A percentile compares a stretch with the other conserved stretches of the same genome.
Evolutionary conservation across 2,888 invertebrate species (phyloP).

Genomic region (Polyommatus icarus): DNA sequence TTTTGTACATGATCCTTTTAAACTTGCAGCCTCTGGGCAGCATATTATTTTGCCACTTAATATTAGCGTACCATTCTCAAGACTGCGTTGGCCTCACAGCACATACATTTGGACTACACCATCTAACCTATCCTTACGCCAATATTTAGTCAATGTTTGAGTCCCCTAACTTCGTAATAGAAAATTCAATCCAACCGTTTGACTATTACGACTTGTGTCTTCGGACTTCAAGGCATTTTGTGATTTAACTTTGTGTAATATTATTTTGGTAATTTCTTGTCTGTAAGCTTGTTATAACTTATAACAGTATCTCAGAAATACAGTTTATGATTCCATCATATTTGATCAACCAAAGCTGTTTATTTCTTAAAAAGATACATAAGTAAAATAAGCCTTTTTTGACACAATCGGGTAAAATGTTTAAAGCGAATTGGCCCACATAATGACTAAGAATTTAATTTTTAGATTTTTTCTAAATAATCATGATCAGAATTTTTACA

Average conservation of each 20-base stretch:
- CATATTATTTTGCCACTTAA: too few species aligned
- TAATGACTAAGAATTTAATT: too few species aligned
- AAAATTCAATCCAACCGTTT: slow-evolving; percentile 22
- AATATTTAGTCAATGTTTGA: neutral
- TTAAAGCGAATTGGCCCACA: too few species aligned
- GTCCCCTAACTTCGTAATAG: slow-evolving; percentile 19
- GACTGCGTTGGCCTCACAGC: neutral
- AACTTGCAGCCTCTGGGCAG: too few species aligned
- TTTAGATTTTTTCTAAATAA: too few species aligned
- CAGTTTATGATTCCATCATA: neutral
- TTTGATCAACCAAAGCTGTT: too few species aligned
- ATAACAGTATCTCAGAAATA: neutral
- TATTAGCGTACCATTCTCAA: neutral
- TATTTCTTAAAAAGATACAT: too few species aligned
- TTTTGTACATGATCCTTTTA: too few species aligned
- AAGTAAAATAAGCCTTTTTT: too few species aligned
- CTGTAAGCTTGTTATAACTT: neutral
- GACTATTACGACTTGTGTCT: slow-evolving; percentile 2
- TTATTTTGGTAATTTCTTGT: neutral
- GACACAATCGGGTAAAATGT: too few species aligned
- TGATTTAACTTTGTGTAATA: slow-evolving; percentile 4
- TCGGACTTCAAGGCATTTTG: neutral
- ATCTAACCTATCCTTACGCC: neutral
- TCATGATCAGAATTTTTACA: too few species aligned
- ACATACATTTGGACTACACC: neutral